Percentiles rank a stretch among this genome's conserved stretches.
These are phyloP conservation scores for Notarius lentiginosus DNA, from an alignment of 2,113 vertebrate species.

Conservation along the genomic window DNA sequence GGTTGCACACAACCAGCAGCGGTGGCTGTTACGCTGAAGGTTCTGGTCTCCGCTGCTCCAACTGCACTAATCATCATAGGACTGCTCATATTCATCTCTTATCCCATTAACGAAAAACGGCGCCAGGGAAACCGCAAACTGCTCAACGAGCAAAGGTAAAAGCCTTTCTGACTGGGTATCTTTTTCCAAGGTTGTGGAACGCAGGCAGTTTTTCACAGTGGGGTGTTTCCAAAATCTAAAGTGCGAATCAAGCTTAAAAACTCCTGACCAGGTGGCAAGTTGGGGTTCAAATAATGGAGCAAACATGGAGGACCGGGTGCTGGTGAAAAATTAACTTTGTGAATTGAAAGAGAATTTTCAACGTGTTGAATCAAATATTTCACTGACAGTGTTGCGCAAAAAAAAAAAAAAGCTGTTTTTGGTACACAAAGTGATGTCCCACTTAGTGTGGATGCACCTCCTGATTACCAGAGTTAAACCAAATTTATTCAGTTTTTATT, in stretches of 20 bases:
- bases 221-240: background rate
- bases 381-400: background rate
- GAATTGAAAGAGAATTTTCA: background rate
- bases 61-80: constrained; percentile 84
- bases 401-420: background rate
- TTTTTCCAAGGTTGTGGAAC: background rate
- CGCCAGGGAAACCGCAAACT: constrained; percentile 86
- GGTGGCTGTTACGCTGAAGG: constrained; percentile 85
- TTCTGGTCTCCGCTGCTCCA: constrained; percentile 86
- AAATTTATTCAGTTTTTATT: background rate
- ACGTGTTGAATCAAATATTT: background rate
- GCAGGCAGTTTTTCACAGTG: background rate
- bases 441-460: background rate
- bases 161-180: no score
- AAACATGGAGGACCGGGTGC: background rate
- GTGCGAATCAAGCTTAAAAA: background rate
- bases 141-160: constrained; percentile 85
- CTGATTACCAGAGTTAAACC: background rate
- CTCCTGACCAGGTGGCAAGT: no score
- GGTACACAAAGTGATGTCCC: background rate
- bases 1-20: constrained; percentile 82
- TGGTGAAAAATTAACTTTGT: background rate
- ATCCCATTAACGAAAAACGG: constrained; percentile 87
- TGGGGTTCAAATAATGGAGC: background rate
- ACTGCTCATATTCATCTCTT: constrained; percentile 83